Conservation (phyloP, 2,797 vertebrate species). For the Vespertilio murinus region DNA sequence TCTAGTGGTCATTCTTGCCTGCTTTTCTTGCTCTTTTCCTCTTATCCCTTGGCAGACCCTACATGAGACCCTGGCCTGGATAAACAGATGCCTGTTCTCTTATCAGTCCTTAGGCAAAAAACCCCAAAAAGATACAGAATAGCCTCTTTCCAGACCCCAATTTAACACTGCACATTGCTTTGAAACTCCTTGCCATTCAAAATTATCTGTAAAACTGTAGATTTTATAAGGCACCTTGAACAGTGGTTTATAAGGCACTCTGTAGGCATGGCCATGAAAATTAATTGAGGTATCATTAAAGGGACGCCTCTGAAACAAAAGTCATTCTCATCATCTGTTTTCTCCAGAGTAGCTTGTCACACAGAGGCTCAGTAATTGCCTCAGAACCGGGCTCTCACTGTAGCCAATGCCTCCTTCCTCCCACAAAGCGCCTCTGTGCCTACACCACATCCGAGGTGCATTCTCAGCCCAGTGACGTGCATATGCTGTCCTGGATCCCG, state of each 20-base stretch:
- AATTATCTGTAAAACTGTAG: conserved; percentile 1
- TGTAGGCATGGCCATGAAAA: conserved; percentile 43
- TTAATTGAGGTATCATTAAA: conserved; percentile 61
- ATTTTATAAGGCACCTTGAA: conserved; percentile 47
- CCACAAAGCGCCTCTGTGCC: not conserved
- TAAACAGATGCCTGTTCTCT: not conserved
- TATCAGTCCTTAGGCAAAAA: not conserved
- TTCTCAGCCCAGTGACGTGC: not conserved
- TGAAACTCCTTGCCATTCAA: conserved; percentile 1
- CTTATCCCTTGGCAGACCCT: not conserved
- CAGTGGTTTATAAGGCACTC: conserved; percentile 53
- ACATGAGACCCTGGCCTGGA: not conserved
- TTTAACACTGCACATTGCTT: not conserved
- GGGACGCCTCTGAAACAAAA: conserved; percentile 36
- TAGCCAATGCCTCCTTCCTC: not conserved
- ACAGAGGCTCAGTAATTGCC: not conserved
- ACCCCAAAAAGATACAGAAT: not conserved
- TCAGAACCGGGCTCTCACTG: not conserved
- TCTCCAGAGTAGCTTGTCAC: not conserved
- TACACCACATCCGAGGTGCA: not conserved
- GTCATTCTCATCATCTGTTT: not conserved
- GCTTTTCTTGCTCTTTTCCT: not conserved
- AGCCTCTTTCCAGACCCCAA: not conserved
- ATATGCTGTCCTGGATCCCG: not conserved
- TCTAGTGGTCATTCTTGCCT: not conserved